Evolutionary conservation across 53 echinoderm and acorn worm genomes (phyloP).

Genomic region (Zoroaster sp.): DNA sequence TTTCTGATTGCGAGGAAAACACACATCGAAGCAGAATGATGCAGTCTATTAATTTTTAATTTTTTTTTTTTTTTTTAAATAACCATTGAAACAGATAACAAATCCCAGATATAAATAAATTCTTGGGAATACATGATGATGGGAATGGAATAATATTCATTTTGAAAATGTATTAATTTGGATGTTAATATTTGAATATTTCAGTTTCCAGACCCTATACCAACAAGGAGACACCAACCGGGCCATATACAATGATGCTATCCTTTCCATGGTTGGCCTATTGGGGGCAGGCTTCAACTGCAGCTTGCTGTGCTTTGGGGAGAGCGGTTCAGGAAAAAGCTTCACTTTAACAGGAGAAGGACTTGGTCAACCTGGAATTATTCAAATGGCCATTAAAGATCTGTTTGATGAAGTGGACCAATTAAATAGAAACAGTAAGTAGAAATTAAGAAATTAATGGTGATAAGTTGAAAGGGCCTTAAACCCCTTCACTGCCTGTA

Average conservation of each 20-base stretch:
- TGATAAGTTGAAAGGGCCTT: too few species aligned
- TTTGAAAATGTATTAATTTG: not conserved
- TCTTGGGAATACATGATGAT: too few species aligned
- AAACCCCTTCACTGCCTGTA: too few species aligned
- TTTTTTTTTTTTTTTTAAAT: not conserved
- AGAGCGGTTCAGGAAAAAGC: conserved; percentile 85
- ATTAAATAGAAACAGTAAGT: conserved; percentile 23
- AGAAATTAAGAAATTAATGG: too few species aligned
- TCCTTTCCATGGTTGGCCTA: conserved; percentile 81
- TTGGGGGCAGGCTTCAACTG: conserved; percentile 83
- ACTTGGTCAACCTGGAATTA: conserved; percentile 61
- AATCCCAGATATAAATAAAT: too few species aligned
- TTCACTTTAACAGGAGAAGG: conserved; percentile 84
- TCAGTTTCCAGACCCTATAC: conserved; percentile 75
- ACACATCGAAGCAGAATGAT: too few species aligned
- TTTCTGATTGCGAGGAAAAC: too few species aligned
- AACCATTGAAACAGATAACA: not conserved
- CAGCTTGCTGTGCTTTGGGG: conserved; percentile 80
- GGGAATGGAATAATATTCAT: too few species aligned
- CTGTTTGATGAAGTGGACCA: conserved; percentile 60
- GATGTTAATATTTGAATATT: not conserved
- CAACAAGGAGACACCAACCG: conserved; percentile 67
- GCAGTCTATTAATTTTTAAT: too few species aligned
- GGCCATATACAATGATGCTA: conserved; percentile 68
- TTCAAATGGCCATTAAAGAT: conserved; percentile 78